Percentiles rank a stretch among this genome's conserved stretches.
phyloP scores from a whole-genome alignment of 2,113 vertebrate genomes.

The Epinephelus cyanopodus region DNA sequence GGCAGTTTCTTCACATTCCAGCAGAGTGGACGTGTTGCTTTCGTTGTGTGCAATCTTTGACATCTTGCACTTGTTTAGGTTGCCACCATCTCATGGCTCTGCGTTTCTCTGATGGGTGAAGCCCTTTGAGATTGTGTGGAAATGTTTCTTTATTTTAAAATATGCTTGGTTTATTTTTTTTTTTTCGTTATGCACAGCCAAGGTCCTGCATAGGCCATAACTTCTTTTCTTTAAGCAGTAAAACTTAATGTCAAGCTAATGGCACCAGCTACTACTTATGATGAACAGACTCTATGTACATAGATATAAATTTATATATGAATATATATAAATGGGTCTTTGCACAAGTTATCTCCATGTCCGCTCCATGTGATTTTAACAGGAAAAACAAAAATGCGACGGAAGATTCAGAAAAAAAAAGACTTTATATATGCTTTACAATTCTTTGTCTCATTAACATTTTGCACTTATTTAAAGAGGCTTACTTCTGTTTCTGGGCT shows the following conservation, averaged over 20 bases:
- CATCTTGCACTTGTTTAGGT: slow-evolving; percentile 60
- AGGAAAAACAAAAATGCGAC: slow-evolving; percentile 74
- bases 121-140: slow-evolving; percentile 68
- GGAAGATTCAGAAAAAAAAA: slow-evolving; percentile 68
- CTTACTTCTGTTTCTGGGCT: slow-evolving; percentile 82
- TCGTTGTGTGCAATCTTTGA: slow-evolving; percentile 57
- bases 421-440: slow-evolving; percentile 86
- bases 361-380: slow-evolving; percentile 82
- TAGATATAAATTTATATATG: slow-evolving; percentile 83
- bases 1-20: slow-evolving; percentile 10
- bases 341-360: slow-evolving; percentile 86
- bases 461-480: slow-evolving; percentile 90
- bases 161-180: slow-evolving; percentile 42
- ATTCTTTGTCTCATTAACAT: slow-evolving; percentile 87
- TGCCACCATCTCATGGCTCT: slow-evolving; percentile 15
- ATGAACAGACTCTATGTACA: slow-evolving; percentile 76
- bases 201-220: slow-evolving; percentile 68
- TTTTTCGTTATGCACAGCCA: slow-evolving; percentile 60
- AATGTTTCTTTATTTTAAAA: slow-evolving; percentile 46
- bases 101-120: slow-evolving; percentile 21
- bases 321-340: slow-evolving; percentile 85
- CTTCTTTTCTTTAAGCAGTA: slow-evolving; percentile 71
- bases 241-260: slow-evolving; percentile 73
- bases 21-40: slow-evolving; percentile 13
- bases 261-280: slow-evolving; percentile 79